These are phyloP conservation scores for Rhynchonycteris naso DNA, from an alignment of 2,797 vertebrate species.

Conservation along the genomic window DNA sequence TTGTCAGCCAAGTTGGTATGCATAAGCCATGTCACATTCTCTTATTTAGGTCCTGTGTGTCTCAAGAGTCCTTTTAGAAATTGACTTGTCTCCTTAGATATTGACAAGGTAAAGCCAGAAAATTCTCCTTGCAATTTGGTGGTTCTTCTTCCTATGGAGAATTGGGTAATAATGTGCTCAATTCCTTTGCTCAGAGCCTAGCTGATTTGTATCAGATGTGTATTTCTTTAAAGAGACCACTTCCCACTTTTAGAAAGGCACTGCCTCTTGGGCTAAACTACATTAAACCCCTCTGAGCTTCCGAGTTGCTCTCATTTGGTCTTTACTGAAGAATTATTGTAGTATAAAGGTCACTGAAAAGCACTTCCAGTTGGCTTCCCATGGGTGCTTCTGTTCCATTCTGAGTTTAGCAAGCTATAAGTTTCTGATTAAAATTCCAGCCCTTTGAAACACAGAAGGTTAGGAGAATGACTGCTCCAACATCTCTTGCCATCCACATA, in stretches of 20 bases:
- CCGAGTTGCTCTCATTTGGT: neutral
- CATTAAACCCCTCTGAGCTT: neutral
- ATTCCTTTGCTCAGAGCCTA: neutral
- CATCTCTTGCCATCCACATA: neutral
- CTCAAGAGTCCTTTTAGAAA: neutral
- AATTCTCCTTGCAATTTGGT: neutral
- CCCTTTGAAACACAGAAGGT: neutral
- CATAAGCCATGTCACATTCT: neutral
- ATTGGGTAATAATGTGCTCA: neutral
- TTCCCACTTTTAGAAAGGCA: neutral
- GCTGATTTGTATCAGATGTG: neutral
- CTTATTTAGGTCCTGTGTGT: neutral
- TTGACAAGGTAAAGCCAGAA: neutral
- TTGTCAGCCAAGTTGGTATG: neutral
- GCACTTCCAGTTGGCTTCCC: neutral
- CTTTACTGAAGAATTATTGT: neutral
- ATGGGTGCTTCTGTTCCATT: neutral
- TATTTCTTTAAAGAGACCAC: neutral
- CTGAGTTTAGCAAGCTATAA: neutral
- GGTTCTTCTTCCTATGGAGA: neutral
- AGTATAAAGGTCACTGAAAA: neutral
- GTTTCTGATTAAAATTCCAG: neutral
- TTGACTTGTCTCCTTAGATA: neutral
- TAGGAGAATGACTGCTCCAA: neutral
- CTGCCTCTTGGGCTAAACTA: neutral